These are phyloP conservation scores for Hedychridium roseum DNA, from an alignment of 2,888 invertebrate species.

Conservation along the genomic window DNA sequence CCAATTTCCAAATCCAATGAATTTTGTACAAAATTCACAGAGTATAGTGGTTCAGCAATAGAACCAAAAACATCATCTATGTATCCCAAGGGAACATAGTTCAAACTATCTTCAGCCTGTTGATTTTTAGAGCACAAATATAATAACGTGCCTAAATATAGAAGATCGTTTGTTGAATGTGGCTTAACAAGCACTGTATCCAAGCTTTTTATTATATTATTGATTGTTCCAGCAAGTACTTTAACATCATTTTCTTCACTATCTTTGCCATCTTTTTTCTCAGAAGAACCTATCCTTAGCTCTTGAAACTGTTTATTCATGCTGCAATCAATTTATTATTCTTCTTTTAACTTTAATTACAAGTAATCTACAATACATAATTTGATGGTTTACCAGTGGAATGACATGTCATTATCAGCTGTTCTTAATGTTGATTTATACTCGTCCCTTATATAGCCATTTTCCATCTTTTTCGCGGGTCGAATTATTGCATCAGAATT, in stretches of 20 bases:
- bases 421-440: no score
- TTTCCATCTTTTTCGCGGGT: no score
- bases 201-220: conserved; percentile 17
- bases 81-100: conserved; percentile 21
- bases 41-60: conserved; percentile 29
- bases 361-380: no score
- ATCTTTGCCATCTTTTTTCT: background rate
- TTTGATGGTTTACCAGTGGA: no score
- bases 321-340: background rate
- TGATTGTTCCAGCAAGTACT: conserved; percentile 19
- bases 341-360: background rate
- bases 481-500: no score
- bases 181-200: conserved; percentile 24
- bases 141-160: conserved; percentile 29
- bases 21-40: conserved; percentile 7
- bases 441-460: no score
- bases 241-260: background rate
- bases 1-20: conserved; percentile 4
- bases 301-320: background rate
- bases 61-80: conserved; percentile 35
- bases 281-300: background rate
- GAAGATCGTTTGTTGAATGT: conserved; percentile 6
- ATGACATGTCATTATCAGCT: no score
- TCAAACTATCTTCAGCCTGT: background rate
- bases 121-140: conserved; percentile 12